These are phyloP conservation scores for Manis javanica DNA, from an alignment of 2,797 vertebrate genomes.

Conservation along the genomic window DNA sequence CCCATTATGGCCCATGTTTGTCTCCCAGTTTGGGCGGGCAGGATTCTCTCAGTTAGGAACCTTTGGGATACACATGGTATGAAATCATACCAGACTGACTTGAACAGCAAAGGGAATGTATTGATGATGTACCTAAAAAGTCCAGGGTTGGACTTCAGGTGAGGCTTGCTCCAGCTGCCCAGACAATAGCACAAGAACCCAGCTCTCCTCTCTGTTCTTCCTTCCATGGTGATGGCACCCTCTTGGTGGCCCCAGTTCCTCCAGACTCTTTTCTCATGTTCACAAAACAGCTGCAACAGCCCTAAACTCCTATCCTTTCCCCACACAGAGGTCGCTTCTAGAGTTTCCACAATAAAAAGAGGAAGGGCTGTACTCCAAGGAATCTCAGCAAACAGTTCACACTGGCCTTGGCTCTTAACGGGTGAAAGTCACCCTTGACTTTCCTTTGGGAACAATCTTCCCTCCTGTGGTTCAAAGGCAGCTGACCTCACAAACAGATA, in stretches of 20 bases:
- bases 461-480: not conserved
- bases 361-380: not conserved
- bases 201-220: not conserved
- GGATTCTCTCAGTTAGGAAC: not conserved
- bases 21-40: not conserved
- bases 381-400: not conserved
- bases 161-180: not conserved
- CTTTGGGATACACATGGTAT: not conserved
- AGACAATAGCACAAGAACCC: not conserved
- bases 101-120: not conserved
- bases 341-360: not conserved
- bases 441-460: not conserved
- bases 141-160: not conserved
- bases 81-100: not conserved
- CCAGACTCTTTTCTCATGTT: not conserved
- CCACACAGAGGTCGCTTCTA: not conserved
- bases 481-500: not conserved
- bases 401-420: not conserved
- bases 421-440: no score
- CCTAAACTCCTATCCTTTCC: not conserved
- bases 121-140: not conserved
- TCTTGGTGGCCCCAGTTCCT: not conserved
- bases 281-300: not conserved
- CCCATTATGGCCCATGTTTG: not conserved
- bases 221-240: not conserved